Evolutionary conservation across 2,888 invertebrate genomes (phyloP).

Genomic region (Stenurella melanura): DNA sequence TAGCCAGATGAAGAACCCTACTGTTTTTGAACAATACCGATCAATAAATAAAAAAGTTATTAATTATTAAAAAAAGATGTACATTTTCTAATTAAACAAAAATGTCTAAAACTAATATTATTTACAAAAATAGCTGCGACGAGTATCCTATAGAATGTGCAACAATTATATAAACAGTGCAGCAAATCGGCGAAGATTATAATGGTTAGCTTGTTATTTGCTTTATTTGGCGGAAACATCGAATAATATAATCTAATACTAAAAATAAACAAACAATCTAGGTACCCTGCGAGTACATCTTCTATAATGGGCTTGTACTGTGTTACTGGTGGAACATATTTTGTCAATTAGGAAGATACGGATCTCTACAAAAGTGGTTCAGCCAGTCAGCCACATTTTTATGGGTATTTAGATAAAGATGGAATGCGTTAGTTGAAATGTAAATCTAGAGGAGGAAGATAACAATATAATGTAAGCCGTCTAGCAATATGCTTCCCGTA

Average conservation of each 20-base stretch:
- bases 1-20: too few relatives aligned
- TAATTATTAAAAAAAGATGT: too few relatives aligned
- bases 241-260: not conserved
- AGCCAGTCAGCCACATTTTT: not conserved
- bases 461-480: not conserved
- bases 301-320: not conserved
- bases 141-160: too few relatives aligned
- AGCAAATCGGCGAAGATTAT: too few relatives aligned
- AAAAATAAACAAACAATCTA: not conserved
- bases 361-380: not conserved
- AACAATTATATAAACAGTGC: too few relatives aligned
- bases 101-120: too few relatives aligned
- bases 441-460: not conserved
- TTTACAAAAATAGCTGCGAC: too few relatives aligned
- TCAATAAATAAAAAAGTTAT: too few relatives aligned
- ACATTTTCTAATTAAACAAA: too few relatives aligned
- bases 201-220: too few relatives aligned
- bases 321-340: not conserved
- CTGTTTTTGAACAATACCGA: too few relatives aligned
- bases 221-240: not conserved
- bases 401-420: not conserved
- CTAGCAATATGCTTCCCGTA: not conserved
- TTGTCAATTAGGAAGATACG: not conserved
- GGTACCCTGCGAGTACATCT: not conserved
- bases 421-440: not conserved